phyloP scores from a whole-genome alignment of 2,888 invertebrate genomes.

The Dione juno region DNA sequence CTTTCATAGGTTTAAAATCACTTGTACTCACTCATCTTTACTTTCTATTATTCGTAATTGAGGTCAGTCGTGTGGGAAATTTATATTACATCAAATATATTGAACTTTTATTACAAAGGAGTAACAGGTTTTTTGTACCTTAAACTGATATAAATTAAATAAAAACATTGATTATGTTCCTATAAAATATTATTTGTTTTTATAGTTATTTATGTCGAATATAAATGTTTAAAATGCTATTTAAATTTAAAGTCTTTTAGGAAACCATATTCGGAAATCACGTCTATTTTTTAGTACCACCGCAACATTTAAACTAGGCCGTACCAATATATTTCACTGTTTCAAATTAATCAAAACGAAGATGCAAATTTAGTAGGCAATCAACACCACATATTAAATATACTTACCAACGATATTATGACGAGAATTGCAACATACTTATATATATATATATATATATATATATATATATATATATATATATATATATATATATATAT shows the following conservation, averaged over 20 bases:
- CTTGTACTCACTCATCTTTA: constrained; percentile 27
- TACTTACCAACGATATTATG: background rate
- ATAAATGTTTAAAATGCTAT: background rate
- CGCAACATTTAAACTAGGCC: constrained; percentile 54
- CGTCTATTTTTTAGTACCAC: constrained; percentile 36
- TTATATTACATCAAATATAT: constrained; percentile 8
- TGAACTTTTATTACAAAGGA: background rate
- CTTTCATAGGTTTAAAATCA: background rate
- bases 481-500: too few species aligned
- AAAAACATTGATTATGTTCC: too few species aligned
- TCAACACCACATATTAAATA: constrained; percentile 28
- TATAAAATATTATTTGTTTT: background rate
- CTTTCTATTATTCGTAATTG: constrained; percentile 38
- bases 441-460: too few species aligned
- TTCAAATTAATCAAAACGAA: constrained; percentile 27
- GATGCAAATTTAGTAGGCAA: constrained; percentile 39
- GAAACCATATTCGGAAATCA: background rate
- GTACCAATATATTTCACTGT: constrained; percentile 48
- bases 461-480: too few species aligned
- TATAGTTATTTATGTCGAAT: background rate
- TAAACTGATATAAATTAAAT: background rate
- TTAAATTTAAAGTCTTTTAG: background rate
- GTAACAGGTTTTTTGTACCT: background rate
- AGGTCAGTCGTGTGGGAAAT: constrained; percentile 38
- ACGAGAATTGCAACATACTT: background rate